Conservation (phyloP, 2,797 vertebrate species). For the Pangasius djambal region DNA sequence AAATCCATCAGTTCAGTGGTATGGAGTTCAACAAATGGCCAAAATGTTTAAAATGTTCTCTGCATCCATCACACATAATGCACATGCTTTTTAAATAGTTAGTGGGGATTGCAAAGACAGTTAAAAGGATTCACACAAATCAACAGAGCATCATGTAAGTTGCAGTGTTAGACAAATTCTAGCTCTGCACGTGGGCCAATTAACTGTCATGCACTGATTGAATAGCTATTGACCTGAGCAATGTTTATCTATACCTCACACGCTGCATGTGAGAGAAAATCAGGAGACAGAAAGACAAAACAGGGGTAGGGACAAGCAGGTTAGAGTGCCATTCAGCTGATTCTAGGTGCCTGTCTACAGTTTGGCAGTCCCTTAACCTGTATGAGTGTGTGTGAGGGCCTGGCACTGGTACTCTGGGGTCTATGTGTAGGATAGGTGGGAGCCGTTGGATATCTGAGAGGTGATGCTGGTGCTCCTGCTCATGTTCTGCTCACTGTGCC, state of each 20-base stretch:
- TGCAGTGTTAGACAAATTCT: slow-evolving; percentile 63
- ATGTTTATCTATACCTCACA: slow-evolving; percentile 71
- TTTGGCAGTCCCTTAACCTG: slow-evolving; percentile 54
- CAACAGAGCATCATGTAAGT: slow-evolving; percentile 56
- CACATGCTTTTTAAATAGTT: slow-evolving; percentile 23
- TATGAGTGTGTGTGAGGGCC: slow-evolving; percentile 21
- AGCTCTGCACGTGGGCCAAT: slow-evolving; percentile 70
- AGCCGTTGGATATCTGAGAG: slow-evolving; percentile 99
- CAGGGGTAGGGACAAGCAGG: slow-evolving; percentile 20
- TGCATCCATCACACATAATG: background rate
- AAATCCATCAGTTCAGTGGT: slow-evolving; percentile 39
- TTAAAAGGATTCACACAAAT: slow-evolving; percentile 28
- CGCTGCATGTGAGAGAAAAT: slow-evolving; percentile 65
- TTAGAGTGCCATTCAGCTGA: slow-evolving; percentile 45
- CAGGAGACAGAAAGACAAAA: slow-evolving; percentile 40
- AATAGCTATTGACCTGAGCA: slow-evolving; percentile 77
- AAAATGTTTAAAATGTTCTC: slow-evolving; percentile 16
- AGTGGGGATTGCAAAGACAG: slow-evolving; percentile 8
- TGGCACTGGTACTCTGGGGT: slow-evolving; percentile 61
- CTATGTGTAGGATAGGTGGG: slow-evolving; percentile 99
- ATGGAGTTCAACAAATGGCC: slow-evolving; percentile 33
- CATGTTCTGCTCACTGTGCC: slow-evolving; percentile 94
- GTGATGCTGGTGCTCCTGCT: slow-evolving; percentile 99
- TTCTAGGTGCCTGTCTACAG: slow-evolving; percentile 41
- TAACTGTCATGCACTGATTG: slow-evolving; percentile 66